Evolutionary conservation across 2,888 invertebrate species (phyloP).

Genomic region (Ditula angustiorana): DNA sequence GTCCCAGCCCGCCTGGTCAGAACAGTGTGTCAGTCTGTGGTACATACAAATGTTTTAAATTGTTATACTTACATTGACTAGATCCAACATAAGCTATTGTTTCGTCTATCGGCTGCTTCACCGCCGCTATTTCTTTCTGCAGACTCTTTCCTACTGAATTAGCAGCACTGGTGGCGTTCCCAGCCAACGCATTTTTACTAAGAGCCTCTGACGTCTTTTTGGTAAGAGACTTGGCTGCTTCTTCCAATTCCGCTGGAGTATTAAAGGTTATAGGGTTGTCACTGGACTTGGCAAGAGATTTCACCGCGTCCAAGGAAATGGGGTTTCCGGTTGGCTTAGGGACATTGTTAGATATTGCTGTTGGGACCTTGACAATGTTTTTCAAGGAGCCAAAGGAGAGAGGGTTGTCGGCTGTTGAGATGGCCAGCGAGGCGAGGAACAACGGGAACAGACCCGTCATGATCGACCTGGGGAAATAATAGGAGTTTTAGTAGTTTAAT

Average conservation of each 20-base stretch:
- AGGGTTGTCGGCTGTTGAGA: constrained; percentile 32
- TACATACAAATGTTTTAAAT: not conserved
- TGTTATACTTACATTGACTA: constrained; percentile 56
- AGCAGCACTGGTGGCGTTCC: constrained; percentile 10
- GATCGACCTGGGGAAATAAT: not conserved
- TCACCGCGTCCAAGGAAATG: constrained; percentile 8
- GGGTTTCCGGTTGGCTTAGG: not conserved
- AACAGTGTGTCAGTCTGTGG: not conserved
- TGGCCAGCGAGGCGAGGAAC: constrained; percentile 20
- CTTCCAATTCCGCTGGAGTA: not conserved
- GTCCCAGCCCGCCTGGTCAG: too few species aligned
- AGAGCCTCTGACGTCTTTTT: not conserved
- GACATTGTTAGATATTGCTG: not conserved
- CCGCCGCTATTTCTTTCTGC: constrained; percentile 52
- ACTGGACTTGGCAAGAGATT: not conserved
- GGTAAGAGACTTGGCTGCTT: not conserved
- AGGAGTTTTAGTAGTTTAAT: not conserved
- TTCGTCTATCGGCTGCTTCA: constrained; percentile 60
- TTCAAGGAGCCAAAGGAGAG: constrained; percentile 5
- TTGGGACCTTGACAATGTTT: not conserved
- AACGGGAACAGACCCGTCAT: constrained; percentile 35
- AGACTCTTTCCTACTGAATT: constrained; percentile 40
- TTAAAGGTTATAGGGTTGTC: not conserved
- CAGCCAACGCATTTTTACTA: not conserved
- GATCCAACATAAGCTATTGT: constrained; percentile 53